Base-by-base conservation (phyloP, 2,113 vertebrate species). In the Scomber colias region DNA sequence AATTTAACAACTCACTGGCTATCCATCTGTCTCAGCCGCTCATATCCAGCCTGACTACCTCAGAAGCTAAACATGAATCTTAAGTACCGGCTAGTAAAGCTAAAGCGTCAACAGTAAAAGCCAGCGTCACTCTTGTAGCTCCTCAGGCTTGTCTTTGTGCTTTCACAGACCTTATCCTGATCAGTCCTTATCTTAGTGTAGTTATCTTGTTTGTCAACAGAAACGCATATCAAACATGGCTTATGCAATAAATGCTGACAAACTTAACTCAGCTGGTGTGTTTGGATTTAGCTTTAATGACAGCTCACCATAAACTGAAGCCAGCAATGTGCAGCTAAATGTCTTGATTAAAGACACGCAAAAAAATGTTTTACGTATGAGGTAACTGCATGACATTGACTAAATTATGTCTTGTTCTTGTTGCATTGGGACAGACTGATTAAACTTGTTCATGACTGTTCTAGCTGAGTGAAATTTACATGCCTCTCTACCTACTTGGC, bases 181-280 rank as follows among this genome's bases (percentile, higher is more conserved):
- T 19, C 11, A 19, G 15, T 15, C 3, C 35, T 79, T 68, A 75
- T 86, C 61, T 57, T 5, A 0, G 24, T 5, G 3, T 46, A 44
- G 53, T 40, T 84, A 48, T 77, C 35, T 77, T 12, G 77, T 86
- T 87, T 80, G 77, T 86, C 12, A 88, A 85, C 81, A 87, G 3
- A 0, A 11, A 4, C 24, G 10, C 44, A 16, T 45, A 54, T 61
- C 45, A 61, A 55, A 17, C 5, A 30, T 0, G 1, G 11, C 1
- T 84, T 73, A 63, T 76, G 70, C 49, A 83, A 83, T 12, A 27
- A 16, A 62, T 40, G 17, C 10, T 17, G 4, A 17, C 44, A 70
- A 48, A 49, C 65, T 46, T 77, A 3, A 19, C 30, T 49, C 55
- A 40, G 53, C 48, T 72, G 21, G 0, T 62, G 15, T 17, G 2